Percentiles rank a stretch among this genome's conserved stretches.
Evolutionary conservation across 2,888 invertebrate genomes (phyloP).

Genomic region (Tupiocoris notatus): DNA sequence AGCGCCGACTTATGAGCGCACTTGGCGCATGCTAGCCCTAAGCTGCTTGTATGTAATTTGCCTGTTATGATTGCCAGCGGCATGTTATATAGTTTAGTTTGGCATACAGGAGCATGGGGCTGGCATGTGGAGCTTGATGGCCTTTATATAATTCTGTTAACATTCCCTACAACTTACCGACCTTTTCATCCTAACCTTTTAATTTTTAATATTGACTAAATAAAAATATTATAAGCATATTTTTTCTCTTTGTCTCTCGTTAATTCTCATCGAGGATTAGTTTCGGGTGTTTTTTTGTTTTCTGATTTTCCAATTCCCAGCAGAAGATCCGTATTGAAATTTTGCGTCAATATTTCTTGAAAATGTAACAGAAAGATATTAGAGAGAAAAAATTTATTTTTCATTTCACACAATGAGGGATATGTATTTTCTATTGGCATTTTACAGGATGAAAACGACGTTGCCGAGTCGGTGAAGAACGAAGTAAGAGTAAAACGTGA

Average conservation of each 20-base stretch:
- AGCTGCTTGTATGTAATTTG: constrained; percentile 26
- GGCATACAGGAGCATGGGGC: constrained; percentile 43
- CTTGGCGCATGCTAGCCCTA: constrained; percentile 31
- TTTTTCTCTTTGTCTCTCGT: background rate
- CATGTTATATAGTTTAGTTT: background rate
- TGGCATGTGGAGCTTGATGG: constrained; percentile 46
- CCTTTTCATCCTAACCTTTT: too few species aligned
- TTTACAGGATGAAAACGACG: constrained; percentile 30
- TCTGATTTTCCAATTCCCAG: too few species aligned
- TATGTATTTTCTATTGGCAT: background rate
- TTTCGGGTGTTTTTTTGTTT: background rate
- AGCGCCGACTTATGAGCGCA: constrained; percentile 11
- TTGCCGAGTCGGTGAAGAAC: constrained; percentile 63
- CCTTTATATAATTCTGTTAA: too few species aligned
- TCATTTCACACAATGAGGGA: too few species aligned
- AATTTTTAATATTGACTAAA: too few species aligned
- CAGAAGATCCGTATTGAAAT: too few species aligned
- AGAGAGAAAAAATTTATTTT: too few species aligned
- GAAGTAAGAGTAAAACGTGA: constrained; percentile 57
- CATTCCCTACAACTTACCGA: too few species aligned
- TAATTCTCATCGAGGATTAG: background rate
- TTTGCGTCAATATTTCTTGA: too few species aligned
- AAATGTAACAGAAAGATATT: background rate
- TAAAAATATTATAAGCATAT: background rate
- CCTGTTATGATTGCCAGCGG: background rate